Percentiles rank a stretch among this genome's conserved stretches.
Evolutionary conservation across 2,797 vertebrate genomes (phyloP).

Genomic region (Enteromius trimaculatus): DNA sequence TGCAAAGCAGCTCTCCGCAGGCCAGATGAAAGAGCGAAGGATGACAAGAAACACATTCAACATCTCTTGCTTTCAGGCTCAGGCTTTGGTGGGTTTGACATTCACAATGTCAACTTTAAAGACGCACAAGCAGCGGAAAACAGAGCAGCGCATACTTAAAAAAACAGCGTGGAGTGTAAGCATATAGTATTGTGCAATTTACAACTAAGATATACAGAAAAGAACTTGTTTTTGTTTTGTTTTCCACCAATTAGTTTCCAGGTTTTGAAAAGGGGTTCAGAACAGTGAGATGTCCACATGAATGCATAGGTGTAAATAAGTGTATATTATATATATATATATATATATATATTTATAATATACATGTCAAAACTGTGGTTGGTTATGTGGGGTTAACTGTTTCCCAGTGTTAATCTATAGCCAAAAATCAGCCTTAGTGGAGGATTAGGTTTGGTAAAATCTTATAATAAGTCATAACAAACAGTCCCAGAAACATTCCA

Average conservation of each 20-base stretch:
- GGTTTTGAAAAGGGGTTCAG: background rate
- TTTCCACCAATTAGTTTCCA: background rate
- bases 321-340: background rate
- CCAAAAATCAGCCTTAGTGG: background rate
- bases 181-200: background rate
- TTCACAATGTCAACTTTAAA: constrained; percentile 64
- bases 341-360: background rate
- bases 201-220: background rate
- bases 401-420: background rate
- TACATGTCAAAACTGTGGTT: background rate
- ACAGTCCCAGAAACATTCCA: background rate
- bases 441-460: background rate
- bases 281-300: background rate
- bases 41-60: constrained; percentile 74
- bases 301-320: background rate
- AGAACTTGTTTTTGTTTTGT: background rate
- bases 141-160: constrained; percentile 45
- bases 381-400: background rate
- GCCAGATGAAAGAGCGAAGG: constrained; percentile 71
- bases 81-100: constrained; percentile 70
- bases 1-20: constrained; percentile 74
- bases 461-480: background rate
- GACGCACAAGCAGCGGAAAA: constrained; percentile 42
- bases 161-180: constrained; percentile 22
- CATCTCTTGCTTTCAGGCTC: constrained; percentile 64